Evolutionary conservation across 2,797 vertebrate genomes (phyloP).

Genomic region (Esox masquinongy): DNA sequence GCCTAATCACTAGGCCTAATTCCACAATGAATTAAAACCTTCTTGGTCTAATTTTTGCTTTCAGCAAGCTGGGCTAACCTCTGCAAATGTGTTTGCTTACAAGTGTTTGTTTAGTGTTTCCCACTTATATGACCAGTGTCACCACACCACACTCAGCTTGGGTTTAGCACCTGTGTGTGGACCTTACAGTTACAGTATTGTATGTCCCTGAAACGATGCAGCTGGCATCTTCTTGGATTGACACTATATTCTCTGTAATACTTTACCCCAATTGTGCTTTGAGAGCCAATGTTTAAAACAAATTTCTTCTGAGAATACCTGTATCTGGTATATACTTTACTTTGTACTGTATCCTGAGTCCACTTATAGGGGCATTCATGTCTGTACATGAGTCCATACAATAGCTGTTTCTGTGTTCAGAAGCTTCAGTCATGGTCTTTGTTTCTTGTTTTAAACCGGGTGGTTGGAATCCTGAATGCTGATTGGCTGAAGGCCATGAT

Average conservation of each 20-base stretch:
- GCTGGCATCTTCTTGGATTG: slow-evolving; percentile 21
- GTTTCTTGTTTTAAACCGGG: too few relatives aligned
- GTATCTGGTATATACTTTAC: neutral
- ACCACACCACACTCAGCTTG: slow-evolving; percentile 60
- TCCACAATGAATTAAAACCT: neutral
- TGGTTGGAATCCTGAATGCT: too few relatives aligned
- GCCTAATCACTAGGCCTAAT: neutral
- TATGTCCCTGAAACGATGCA: slow-evolving; percentile 17
- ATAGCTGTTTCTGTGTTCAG: neutral
- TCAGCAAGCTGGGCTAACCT: slow-evolving; percentile 24
- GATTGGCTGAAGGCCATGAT: too few relatives aligned
- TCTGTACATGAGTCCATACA: slow-evolving; percentile 26
- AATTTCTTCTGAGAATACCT: neutral
- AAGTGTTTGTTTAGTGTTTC: slow-evolving; percentile 52
- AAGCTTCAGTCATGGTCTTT: too few relatives aligned
- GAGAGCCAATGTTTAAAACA: too few relatives aligned
- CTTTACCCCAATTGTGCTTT: neutral
- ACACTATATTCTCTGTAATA: neutral
- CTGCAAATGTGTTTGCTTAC: slow-evolving; percentile 29
- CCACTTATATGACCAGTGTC: slow-evolving; percentile 35
- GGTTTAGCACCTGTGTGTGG: slow-evolving; percentile 55
- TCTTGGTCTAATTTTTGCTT: neutral
- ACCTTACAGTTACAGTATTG: slow-evolving; percentile 54
- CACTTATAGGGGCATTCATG: neutral
- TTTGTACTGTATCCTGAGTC: neutral